These are phyloP conservation scores for Tetanocera ferruginea DNA, from an alignment of 2,888 invertebrate species.

Conservation along the genomic window DNA sequence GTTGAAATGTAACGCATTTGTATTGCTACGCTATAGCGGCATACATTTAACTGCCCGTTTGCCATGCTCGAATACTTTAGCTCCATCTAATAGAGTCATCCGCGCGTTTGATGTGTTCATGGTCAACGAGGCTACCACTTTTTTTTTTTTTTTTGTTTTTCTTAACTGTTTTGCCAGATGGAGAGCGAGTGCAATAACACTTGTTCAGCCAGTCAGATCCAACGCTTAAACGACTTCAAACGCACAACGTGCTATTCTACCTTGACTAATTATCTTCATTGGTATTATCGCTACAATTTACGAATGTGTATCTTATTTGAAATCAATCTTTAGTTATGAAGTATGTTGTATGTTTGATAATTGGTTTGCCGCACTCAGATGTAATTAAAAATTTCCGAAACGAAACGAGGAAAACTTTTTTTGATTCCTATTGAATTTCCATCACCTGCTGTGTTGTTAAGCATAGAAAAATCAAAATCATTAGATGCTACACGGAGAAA, in stretches of 20 bases:
- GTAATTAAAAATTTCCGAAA: no score
- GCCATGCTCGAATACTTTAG: not conserved
- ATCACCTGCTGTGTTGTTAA: no score
- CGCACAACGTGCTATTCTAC: not conserved
- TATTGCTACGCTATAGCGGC: not conserved
- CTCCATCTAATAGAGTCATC: constrained; percentile 13
- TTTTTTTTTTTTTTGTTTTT: not conserved
- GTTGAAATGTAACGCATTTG: not conserved
- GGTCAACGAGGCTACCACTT: not conserved
- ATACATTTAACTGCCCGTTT: not conserved
- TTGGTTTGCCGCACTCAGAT: no score
- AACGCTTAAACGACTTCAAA: not conserved
- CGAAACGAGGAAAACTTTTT: no score
- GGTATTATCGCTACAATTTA: not conserved
- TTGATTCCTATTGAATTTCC: no score
- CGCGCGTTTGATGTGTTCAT: not conserved
- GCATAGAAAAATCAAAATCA: no score
- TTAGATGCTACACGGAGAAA: no score
- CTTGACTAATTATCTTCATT: constrained; percentile 9
- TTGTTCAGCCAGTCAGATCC: not conserved
- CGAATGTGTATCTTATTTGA: not conserved
- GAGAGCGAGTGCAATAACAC: not conserved
- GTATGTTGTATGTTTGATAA: no score
- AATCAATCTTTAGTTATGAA: not conserved
- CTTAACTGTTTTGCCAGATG: not conserved